Conservation (phyloP, 2,888 invertebrate genomes). For the Villa cingulata region DNA sequence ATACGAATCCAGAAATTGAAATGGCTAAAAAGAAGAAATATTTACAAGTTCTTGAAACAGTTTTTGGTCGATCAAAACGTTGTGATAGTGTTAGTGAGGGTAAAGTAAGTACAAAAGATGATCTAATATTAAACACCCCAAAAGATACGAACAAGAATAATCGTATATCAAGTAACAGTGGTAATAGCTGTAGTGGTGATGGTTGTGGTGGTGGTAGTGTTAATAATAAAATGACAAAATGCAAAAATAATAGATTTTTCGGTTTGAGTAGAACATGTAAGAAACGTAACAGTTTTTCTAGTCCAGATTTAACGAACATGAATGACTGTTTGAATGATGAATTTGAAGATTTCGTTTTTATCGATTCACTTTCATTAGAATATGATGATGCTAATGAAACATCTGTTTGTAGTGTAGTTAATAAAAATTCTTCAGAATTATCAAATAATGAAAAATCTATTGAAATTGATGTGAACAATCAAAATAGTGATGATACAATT, state of each 20-base stretch:
- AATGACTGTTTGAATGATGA: conserved; percentile 27
- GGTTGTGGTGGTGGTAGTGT: not conserved
- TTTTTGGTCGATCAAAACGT: conserved; percentile 24
- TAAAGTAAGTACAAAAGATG: conserved; percentile 18
- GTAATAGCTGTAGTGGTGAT: not conserved
- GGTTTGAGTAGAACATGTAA: not conserved
- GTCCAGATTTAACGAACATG: conserved; percentile 28
- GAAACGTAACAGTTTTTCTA: conserved; percentile 35
- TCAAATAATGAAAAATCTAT: not conserved
- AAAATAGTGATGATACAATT: too few species aligned
- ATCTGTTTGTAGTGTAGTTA: conserved; percentile 20
- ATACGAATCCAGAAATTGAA: conserved; percentile 34
- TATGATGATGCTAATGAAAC: conserved; percentile 6
- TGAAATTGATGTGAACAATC: not conserved
- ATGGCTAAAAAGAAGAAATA: conserved; percentile 28
- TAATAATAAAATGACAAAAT: conserved; percentile 2
- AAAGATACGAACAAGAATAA: not conserved
- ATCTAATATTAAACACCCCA: conserved; percentile 7
- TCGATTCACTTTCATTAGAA: conserved; percentile 21
- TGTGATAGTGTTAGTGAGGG: conserved; percentile 25
- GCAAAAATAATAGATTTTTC: conserved; percentile 2
- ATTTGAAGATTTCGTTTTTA: conserved; percentile 14
- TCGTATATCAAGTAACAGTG: not conserved
- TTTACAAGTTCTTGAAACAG: conserved; percentile 16
- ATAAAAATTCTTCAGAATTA: conserved; percentile 1